Evolutionary conservation across 2,888 invertebrate genomes (phyloP).

Genomic region (Hyppa rectilinea): DNA sequence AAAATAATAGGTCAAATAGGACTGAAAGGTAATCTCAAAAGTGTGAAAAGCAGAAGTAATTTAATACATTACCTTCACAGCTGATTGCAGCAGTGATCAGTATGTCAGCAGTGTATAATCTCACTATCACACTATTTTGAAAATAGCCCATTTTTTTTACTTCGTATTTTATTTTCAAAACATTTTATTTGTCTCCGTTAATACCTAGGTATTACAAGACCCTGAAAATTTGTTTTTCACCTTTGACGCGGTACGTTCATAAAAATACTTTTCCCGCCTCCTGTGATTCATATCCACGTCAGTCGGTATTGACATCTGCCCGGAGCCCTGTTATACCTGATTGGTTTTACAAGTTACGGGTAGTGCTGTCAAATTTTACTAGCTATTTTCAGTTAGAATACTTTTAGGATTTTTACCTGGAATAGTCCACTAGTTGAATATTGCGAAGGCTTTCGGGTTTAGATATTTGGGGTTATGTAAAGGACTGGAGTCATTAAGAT

Average conservation of each 20-base stretch:
- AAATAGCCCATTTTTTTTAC: neutral
- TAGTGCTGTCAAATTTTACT: slow-evolving; percentile 67
- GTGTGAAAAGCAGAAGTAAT: neutral
- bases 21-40: neutral
- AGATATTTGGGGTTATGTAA: neutral
- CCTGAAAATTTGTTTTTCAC: slow-evolving; percentile 24
- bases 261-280: slow-evolving; percentile 78
- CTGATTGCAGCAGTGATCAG: neutral
- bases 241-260: slow-evolving; percentile 67
- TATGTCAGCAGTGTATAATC: neutral
- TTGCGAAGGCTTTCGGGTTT: slow-evolving; percentile 18
- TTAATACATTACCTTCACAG: neutral
- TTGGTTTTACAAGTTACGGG: slow-evolving; percentile 85
- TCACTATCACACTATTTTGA: too few relatives aligned
- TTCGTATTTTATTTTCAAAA: neutral
- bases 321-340: slow-evolving; percentile 77
- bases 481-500: neutral
- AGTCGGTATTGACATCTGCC: slow-evolving; percentile 81
- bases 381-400: slow-evolving; percentile 25
- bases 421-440: slow-evolving; percentile 29
- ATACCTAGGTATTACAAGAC: neutral
- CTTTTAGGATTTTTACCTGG: slow-evolving; percentile 18
- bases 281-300: slow-evolving; percentile 75
- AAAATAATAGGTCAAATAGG: neutral
- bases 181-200: neutral